Conservation (phyloP, 1,140 invertebrate genomes). For the Pseudoatta argentina region DNA sequence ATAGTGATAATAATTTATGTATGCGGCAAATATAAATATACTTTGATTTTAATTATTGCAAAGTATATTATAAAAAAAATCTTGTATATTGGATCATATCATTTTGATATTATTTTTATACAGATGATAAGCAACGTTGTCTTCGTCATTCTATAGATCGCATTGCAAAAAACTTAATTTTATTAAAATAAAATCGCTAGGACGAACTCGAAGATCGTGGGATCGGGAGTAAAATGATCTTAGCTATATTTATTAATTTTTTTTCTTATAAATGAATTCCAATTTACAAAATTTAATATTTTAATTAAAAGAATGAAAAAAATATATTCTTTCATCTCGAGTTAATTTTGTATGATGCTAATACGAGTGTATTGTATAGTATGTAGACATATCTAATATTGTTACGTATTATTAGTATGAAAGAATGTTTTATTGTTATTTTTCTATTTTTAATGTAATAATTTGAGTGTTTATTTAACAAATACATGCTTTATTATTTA, state of each 20-base stretch:
- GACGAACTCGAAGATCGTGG: neutral
- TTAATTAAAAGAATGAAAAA: neutral
- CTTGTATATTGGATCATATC: neutral
- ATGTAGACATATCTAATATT: neutral
- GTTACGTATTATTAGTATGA: constrained; percentile 32
- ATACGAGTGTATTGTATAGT: neutral
- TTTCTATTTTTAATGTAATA: constrained; percentile 39
- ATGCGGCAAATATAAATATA: constrained; percentile 2
- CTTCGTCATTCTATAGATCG: neutral
- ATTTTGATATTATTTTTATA: constrained; percentile 30
- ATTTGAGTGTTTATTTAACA: constrained; percentile 43
- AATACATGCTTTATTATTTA: constrained; percentile 18
- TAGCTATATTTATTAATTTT: constrained; percentile 14
- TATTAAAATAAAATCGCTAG: neutral
- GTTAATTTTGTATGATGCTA: neutral
- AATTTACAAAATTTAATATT: neutral
- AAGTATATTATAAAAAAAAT: neutral
- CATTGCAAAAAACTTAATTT: constrained; percentile 4
- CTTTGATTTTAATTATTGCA: neutral
- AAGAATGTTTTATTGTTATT: constrained; percentile 37
- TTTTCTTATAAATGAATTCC: neutral
- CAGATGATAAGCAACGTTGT: neutral
- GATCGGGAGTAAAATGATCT: neutral
- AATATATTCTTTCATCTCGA: neutral
- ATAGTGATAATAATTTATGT: constrained; percentile 3